These are phyloP conservation scores for Tipula lateralis DNA, from an alignment of 2,888 invertebrate genomes.

Conservation along the genomic window DNA sequence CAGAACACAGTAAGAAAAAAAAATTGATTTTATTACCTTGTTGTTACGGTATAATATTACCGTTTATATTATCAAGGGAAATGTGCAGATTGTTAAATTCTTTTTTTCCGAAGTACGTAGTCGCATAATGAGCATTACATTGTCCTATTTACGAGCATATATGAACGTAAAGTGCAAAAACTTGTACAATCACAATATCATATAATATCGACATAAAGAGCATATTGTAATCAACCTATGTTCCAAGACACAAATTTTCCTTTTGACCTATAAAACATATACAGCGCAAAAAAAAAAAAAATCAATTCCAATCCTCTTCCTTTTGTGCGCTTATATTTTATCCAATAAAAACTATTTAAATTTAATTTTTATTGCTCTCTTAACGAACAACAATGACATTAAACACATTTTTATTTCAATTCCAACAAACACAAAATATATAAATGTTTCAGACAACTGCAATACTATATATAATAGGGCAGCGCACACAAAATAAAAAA, in stretches of 20 bases:
- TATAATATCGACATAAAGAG: background rate
- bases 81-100: background rate
- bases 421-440: background rate
- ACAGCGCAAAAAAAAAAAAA: too few species aligned
- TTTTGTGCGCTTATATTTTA: background rate
- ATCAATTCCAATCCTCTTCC: background rate
- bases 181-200: background rate
- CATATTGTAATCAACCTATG: background rate
- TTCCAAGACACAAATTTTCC: background rate
- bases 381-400: background rate
- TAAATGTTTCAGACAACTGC: background rate
- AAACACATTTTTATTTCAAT: background rate
- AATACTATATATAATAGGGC: too few species aligned
- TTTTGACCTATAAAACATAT: background rate
- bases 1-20: background rate
- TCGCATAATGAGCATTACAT: background rate
- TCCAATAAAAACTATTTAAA: background rate
- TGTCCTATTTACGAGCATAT: background rate
- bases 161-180: background rate
- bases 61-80: background rate
- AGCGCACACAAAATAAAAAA: background rate
- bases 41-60: background rate
- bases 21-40: conserved; percentile 24
- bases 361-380: background rate
- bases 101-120: background rate